phyloP scores from a whole-genome alignment of 2,797 vertebrate species.

The Chrosomus eos region DNA sequence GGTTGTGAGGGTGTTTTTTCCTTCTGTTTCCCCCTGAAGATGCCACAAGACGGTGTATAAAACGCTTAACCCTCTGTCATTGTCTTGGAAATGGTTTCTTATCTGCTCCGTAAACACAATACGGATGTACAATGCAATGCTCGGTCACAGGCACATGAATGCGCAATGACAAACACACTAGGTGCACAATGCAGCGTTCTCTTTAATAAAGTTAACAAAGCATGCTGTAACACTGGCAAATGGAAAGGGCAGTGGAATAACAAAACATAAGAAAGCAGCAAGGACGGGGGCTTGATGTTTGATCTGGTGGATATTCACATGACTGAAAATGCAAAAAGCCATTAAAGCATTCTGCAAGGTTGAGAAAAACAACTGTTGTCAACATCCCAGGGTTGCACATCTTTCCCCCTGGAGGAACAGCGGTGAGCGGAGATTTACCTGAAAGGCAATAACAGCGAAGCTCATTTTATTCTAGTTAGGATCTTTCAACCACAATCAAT shows the following conservation, averaged over 20 bases:
- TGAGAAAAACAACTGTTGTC: conserved; percentile 68
- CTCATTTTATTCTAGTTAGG: conserved; percentile 82
- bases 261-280: conserved; percentile 32
- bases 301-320: conserved; percentile 60
- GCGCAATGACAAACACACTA: not conserved
- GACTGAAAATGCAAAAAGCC: conserved; percentile 59
- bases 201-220: conserved; percentile 37
- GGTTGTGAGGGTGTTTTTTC: not conserved
- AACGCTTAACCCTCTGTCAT: not conserved
- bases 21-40: not conserved
- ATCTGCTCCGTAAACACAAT: conserved; percentile 23
- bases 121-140: not conserved
- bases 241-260: not conserved
- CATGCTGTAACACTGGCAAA: not conserved
- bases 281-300: conserved; percentile 51
- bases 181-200: not conserved
- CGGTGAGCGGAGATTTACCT: conserved; percentile 73
- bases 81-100: conserved; percentile 26
- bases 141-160: not conserved
- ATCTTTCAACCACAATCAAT: conserved; percentile 84
- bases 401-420: conserved; percentile 63
- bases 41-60: conserved; percentile 2
- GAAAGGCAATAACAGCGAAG: conserved; percentile 78
- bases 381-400: conserved; percentile 66
- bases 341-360: conserved; percentile 61